A percentile compares a stretch with the other conserved stretches of the same genome.
These are phyloP conservation scores for Microcebus tavaratra DNA, from an alignment of 2,113 vertebrate species.

Conservation along the genomic window DNA sequence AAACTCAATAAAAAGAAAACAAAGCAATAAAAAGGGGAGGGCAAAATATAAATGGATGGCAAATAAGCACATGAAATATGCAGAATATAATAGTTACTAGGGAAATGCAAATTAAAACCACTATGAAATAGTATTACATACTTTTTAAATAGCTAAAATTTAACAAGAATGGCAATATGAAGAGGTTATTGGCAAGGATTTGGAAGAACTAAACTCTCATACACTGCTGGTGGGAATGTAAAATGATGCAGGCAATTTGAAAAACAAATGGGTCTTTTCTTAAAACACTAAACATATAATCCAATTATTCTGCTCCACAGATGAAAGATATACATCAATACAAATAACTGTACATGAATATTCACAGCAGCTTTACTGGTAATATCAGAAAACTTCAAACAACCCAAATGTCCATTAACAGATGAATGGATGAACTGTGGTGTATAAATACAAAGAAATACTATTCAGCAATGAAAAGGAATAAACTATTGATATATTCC, in stretches of 20 bases:
- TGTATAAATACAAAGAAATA: background rate
- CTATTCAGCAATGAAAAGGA: background rate
- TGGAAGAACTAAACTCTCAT: background rate
- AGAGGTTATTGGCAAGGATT: background rate
- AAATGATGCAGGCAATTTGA: background rate
- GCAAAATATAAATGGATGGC: background rate
- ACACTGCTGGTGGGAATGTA: background rate
- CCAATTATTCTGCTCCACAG: background rate
- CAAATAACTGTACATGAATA: background rate
- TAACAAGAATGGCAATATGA: background rate
- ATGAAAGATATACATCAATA: background rate
- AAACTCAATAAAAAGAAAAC: background rate
- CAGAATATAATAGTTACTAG: background rate
- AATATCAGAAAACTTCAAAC: background rate
- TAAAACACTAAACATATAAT: background rate
- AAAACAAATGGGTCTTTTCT: background rate
- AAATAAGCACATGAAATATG: background rate
- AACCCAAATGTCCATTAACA: background rate
- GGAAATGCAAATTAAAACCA: background rate
- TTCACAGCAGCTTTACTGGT: background rate
- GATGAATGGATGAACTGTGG: background rate
- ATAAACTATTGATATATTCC: background rate
- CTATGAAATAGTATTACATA: background rate
- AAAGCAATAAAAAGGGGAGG: background rate
- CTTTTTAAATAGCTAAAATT: background rate